Conservation (phyloP, 2,113 vertebrate species). For the Heterocephalus glaber region DNA sequence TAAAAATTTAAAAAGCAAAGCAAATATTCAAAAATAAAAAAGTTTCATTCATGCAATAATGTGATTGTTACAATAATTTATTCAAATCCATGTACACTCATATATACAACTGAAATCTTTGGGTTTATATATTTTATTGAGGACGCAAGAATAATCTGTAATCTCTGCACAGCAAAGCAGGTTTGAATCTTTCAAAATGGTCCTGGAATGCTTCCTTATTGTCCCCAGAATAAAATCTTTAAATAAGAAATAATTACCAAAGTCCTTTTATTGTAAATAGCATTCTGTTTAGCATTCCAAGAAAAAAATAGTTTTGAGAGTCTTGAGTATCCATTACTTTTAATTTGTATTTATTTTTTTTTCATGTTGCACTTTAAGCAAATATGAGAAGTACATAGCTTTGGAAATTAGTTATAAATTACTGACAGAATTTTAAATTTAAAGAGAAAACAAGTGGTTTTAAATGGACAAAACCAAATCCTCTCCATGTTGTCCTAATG, state of each 20-base stretch:
- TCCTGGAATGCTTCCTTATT: constrained; percentile 3
- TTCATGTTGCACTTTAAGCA: constrained; percentile 42
- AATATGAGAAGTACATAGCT: not conserved
- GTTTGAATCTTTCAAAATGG: constrained; percentile 42
- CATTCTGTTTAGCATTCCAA: constrained; percentile 37
- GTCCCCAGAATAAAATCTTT: constrained; percentile 7
- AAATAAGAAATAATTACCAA: constrained; percentile 26
- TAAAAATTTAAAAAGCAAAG: constrained; percentile 61
- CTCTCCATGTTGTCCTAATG: constrained; percentile 19
- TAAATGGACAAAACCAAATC: constrained; percentile 40
- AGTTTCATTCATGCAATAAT: not conserved
- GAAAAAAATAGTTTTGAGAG: not conserved
- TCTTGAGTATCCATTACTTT: constrained; percentile 14
- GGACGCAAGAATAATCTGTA: constrained; percentile 20
- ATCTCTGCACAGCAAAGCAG: constrained; percentile 13
- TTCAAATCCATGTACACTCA: not conserved
- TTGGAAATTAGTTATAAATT: constrained; percentile 40
- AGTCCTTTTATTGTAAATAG: not conserved
- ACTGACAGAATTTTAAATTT: constrained; percentile 41
- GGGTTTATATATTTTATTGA: constrained; percentile 48
- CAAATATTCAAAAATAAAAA: not conserved
- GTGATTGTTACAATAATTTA: not conserved
- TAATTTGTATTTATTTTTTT: constrained; percentile 7
- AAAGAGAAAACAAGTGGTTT: constrained; percentile 47
- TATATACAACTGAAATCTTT: not conserved